Percentiles rank a stretch among this genome's conserved stretches.
Conservation (phyloP, 2,888 invertebrate genomes). For the Proisotoma minuta region DNA sequence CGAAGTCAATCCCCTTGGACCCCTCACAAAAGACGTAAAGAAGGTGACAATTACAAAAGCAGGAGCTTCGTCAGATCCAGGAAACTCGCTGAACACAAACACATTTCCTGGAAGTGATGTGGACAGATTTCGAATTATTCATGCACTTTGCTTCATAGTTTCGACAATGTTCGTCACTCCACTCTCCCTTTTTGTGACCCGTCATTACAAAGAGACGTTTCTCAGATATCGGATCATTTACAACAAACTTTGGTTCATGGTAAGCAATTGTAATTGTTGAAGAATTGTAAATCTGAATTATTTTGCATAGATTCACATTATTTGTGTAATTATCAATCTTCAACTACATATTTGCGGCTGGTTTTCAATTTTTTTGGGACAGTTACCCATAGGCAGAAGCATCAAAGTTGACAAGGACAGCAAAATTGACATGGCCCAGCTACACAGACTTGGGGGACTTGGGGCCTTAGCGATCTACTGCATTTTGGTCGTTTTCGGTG, state of each 20-base stretch:
- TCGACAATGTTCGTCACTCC: not conserved
- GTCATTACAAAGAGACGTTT: not conserved
- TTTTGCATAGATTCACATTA: not conserved
- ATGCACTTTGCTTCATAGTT: not conserved
- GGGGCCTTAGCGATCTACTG: too few species aligned
- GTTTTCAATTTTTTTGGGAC: not conserved
- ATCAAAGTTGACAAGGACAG: too few species aligned
- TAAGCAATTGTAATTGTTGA: not conserved
- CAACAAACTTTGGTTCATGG: not conserved
- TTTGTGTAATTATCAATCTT: not conserved
- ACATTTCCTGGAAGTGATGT: not conserved
- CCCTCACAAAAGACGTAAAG: not conserved
- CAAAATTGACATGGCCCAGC: too few species aligned
- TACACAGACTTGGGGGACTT: too few species aligned
- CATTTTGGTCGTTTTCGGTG: too few species aligned
- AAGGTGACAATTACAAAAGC: not conserved
- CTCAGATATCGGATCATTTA: not conserved
- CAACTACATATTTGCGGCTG: not conserved
- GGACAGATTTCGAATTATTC: not conserved
- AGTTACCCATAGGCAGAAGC: too few species aligned
- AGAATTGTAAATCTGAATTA: not conserved
- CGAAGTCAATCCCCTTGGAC: not conserved
- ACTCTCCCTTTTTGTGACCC: not conserved
- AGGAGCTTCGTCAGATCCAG: not conserved
- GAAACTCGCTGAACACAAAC: not conserved